Percentiles rank a stretch among this genome's conserved stretches.
These are phyloP conservation scores for Gadus chalcogrammus DNA, from an alignment of 2,113 vertebrate genomes.

Conservation along the genomic window DNA sequence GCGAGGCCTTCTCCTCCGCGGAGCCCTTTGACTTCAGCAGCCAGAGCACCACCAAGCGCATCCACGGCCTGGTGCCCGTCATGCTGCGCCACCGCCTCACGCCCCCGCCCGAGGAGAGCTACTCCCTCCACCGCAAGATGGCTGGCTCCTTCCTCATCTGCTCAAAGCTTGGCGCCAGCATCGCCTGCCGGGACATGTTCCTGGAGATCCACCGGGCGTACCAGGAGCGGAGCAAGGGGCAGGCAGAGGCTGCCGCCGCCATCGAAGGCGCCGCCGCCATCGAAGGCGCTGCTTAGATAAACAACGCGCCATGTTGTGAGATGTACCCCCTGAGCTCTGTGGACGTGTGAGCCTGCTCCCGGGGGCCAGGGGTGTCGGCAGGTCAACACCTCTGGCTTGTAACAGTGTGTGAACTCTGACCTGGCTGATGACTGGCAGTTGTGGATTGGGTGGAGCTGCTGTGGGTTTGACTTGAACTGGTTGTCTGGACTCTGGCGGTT, in stretches of 20 bases:
- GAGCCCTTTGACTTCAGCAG: slow-evolving; percentile 81
- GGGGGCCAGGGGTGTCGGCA: too few relatives aligned
- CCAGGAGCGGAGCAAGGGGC: slow-evolving; percentile 40
- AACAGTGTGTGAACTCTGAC: too few relatives aligned
- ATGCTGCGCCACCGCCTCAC: slow-evolving; percentile 84
- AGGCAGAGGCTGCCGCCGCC: slow-evolving; percentile 9
- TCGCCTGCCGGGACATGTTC: slow-evolving; percentile 83
- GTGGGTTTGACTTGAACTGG: too few relatives aligned
- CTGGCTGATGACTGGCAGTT: too few relatives aligned
- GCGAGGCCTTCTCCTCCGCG: slow-evolving; percentile 78
- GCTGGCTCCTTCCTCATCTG: slow-evolving; percentile 91
- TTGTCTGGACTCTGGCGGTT: too few relatives aligned
- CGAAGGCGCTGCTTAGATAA: too few relatives aligned
- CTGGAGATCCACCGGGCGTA: slow-evolving; percentile 70
- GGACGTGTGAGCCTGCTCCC: too few relatives aligned
- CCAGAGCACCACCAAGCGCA: slow-evolving; percentile 79
- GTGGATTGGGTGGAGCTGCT: too few relatives aligned
- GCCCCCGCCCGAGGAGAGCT: slow-evolving; percentile 86
- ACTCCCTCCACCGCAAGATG: slow-evolving; percentile 89
- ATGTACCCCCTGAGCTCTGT: too few relatives aligned
- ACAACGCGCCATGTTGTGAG: not conserved
- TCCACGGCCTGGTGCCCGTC: slow-evolving; percentile 80
- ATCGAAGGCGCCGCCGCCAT: not conserved
- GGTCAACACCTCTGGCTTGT: too few relatives aligned
- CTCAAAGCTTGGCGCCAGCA: slow-evolving; percentile 76